Evolutionary conservation across 2,888 invertebrate species (phyloP).

Genomic region (Nowickia ferox): DNA sequence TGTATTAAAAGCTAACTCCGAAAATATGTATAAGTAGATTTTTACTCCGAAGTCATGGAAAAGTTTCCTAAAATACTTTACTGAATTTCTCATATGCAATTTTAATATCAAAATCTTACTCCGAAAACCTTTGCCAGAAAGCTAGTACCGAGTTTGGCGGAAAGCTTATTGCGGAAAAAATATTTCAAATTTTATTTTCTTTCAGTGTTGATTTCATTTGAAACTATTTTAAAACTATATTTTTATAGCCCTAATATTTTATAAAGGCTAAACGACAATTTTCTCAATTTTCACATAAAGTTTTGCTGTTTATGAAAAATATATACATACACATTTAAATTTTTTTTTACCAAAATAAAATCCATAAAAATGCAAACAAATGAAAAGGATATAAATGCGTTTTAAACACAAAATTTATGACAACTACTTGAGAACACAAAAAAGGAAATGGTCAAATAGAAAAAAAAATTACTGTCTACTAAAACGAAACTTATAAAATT

Average conservation of each 20-base stretch:
- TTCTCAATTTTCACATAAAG: conserved; percentile 13
- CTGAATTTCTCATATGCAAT: too few relatives aligned
- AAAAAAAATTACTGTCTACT: conserved; percentile 28
- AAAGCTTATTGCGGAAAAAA: neutral
- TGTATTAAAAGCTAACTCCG: too few relatives aligned
- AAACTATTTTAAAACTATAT: conserved; percentile 21
- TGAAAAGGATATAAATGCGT: conserved; percentile 43
- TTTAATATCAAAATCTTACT: too few relatives aligned
- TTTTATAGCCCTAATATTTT: conserved; percentile 51
- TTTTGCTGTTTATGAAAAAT: conserved; percentile 14
- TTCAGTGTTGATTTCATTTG: conserved; percentile 37
- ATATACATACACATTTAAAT: neutral
- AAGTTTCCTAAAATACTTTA: too few relatives aligned
- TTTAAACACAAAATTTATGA: conserved; percentile 61
- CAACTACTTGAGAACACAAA: conserved; percentile 33
- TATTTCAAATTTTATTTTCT: conserved; percentile 26
- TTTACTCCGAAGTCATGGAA: too few relatives aligned
- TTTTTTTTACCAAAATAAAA: conserved; percentile 45
- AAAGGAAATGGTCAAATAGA: conserved; percentile 60
- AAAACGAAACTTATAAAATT: conserved; percentile 12
- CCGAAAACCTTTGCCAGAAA: too few relatives aligned
- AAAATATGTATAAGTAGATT: too few relatives aligned
- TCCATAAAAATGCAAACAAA: conserved; percentile 60
- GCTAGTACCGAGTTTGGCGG: neutral
- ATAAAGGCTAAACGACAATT: conserved; percentile 39